Evolutionary conservation across 1,140 invertebrate species (phyloP).

Genomic region (Atta texana): DNA sequence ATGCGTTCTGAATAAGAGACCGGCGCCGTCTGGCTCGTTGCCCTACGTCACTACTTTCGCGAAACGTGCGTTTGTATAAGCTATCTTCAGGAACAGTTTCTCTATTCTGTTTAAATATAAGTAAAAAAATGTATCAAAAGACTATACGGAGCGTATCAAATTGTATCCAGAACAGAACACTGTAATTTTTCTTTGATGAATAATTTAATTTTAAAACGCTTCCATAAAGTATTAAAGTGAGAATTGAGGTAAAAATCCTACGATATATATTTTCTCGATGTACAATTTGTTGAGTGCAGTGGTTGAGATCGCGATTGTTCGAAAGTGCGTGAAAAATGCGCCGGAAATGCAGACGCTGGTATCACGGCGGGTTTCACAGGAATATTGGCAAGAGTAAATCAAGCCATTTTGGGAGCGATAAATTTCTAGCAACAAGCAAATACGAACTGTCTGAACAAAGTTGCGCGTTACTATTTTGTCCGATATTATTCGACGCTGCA

Average conservation of each 20-base stretch:
- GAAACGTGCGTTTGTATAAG: slow-evolving; percentile 12
- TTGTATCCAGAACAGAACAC: not conserved
- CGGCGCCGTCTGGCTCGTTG: slow-evolving; percentile 51
- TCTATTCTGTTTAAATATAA: not conserved
- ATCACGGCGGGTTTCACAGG: slow-evolving; percentile 25
- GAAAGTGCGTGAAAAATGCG: slow-evolving; percentile 27
- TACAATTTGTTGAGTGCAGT: slow-evolving; percentile 9
- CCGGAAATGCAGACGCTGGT: slow-evolving; percentile 4
- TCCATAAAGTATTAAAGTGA: not conserved
- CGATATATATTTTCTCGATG: not conserved
- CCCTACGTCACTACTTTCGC: slow-evolving; percentile 47
- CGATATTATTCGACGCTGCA: slow-evolving; percentile 15
- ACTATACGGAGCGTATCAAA: not conserved
- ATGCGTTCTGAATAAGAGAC: slow-evolving; percentile 75
- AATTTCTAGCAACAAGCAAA: slow-evolving; percentile 56
- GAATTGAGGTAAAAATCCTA: not conserved
- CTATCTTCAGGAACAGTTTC: not conserved
- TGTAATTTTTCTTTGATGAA: not conserved
- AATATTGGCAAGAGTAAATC: slow-evolving; percentile 55
- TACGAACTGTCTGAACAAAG: slow-evolving; percentile 59
- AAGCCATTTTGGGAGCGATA: slow-evolving; percentile 48
- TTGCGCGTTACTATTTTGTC: slow-evolving; percentile 59
- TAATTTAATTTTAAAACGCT: not conserved
- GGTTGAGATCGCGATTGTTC: slow-evolving; percentile 22
- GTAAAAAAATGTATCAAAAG: not conserved